Evolutionary conservation across 2,113 vertebrate genomes (phyloP).

Genomic region (Acinonyx jubatus): DNA sequence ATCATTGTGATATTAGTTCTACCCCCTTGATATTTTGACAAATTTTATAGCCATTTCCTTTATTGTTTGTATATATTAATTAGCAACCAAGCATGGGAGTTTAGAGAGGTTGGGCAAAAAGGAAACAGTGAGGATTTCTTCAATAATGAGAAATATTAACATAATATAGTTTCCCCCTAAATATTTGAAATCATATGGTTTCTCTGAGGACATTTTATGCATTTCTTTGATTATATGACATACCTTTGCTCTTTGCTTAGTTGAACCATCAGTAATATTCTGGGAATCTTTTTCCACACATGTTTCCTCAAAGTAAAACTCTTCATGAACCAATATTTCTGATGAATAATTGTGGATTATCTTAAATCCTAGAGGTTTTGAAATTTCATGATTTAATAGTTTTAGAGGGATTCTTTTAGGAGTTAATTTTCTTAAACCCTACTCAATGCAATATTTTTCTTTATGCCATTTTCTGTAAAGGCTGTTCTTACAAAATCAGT

Average conservation of each 20-base stretch:
- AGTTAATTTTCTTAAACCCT: conserved; percentile 22
- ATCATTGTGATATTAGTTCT: neutral
- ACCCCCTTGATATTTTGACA: neutral
- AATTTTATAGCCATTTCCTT: conserved; percentile 7
- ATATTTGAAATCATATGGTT: neutral
- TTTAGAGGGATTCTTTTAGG: neutral
- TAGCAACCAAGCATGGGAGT: neutral
- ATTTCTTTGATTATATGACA: neutral
- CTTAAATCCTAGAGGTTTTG: neutral
- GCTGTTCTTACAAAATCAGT: conserved; percentile 11
- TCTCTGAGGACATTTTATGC: neutral
- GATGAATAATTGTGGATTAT: neutral
- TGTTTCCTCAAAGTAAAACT: neutral
- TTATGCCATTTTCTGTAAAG: neutral
- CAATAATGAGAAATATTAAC: neutral
- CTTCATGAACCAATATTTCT: neutral
- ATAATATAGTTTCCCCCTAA: neutral
- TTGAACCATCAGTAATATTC: neutral
- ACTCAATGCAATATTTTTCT: neutral
- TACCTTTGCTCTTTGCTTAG: neutral
- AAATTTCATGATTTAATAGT: conserved; percentile 1
- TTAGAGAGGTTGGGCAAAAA: neutral
- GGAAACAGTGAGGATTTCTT: neutral
- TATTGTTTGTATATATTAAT: neutral
- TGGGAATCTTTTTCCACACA: neutral